phyloP scores from a whole-genome alignment of 2,888 invertebrate genomes.

The Drosophila antonietae region DNA sequence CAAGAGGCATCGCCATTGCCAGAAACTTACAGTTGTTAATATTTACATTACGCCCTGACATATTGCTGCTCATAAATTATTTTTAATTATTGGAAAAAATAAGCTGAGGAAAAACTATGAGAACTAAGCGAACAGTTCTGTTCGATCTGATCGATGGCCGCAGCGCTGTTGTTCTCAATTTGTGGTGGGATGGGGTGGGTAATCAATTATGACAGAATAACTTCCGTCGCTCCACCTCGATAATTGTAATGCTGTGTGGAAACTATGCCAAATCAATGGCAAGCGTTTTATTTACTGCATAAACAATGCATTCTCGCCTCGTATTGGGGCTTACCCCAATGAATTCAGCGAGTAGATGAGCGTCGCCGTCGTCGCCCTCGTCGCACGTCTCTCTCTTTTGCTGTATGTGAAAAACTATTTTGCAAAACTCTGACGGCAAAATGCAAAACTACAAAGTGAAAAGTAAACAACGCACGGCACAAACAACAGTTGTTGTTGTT shows the following conservation, averaged over 20 bases:
- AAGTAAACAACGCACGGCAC: slow-evolving; percentile 66
- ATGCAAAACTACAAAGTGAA: slow-evolving; percentile 76
- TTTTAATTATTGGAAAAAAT: slow-evolving; percentile 71
- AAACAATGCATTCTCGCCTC: slow-evolving; percentile 46
- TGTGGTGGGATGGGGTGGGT: slow-evolving; percentile 13
- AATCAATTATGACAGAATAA: slow-evolving; percentile 46
- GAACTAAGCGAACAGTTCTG: slow-evolving; percentile 33
- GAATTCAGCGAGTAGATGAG: slow-evolving; percentile 14
- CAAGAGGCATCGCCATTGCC: slow-evolving; percentile 6
- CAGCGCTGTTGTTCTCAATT: slow-evolving; percentile 20
- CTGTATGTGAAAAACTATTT: slow-evolving; percentile 52
- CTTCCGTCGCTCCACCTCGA: slow-evolving; percentile 5
- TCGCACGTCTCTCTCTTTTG: neutral
- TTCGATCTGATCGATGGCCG: slow-evolving; percentile 54
- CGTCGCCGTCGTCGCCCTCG: neutral
- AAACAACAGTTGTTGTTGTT: slow-evolving; percentile 36
- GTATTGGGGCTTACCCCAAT: neutral
- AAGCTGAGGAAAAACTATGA: slow-evolving; percentile 34
- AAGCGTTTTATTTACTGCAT: slow-evolving; percentile 57
- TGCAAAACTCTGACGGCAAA: slow-evolving; percentile 62
- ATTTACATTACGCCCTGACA: slow-evolving; percentile 68
- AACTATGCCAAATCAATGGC: slow-evolving; percentile 69
- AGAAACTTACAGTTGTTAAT: slow-evolving; percentile 45
- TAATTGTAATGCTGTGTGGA: slow-evolving; percentile 36
- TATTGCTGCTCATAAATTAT: slow-evolving; percentile 75